Base-by-base conservation (phyloP, 2,113 vertebrate genomes). In the Tauraco erythrolophus region DNA sequence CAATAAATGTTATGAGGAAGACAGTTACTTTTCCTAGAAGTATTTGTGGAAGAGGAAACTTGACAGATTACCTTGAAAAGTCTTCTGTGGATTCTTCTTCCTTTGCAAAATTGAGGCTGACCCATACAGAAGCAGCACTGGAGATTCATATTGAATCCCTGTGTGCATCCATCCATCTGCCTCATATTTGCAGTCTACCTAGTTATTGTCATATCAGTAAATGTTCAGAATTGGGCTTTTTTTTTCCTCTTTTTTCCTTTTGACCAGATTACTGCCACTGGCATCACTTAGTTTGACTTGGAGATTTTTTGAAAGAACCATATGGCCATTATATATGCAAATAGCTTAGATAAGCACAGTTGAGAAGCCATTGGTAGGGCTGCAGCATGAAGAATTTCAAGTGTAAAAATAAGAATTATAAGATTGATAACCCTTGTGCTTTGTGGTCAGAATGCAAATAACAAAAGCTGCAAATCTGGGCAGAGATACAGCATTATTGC, bases 371-470 rank as follows among this genome's bases (percentile, higher is more conserved):
- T 45, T 0, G 2, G 41, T 39, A 62, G 39, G 37, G 17, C 83
- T 95, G 60, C 50, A 74, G n/a, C 37, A 30, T 66, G 41, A 86
- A 77, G 23, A 66, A 78, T 54, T 82, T 66, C 2, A 54, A 41
- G 25, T 54, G 37, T 22, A 24, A 43, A 74, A 54, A 87, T 91
- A 43, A n/a, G 4, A 81, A 71, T 84, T 61, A 6, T 27, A 18
- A 71, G 48, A 35, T 31, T 69, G 62, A 72, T 91, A 48, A 68
- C 48, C 30, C 28, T 83, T 76, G 30, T 87, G 35, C 51, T 74
- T 90, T 31, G 46, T 90, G 82, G 41, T 83, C 75, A 88, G 71
- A 93, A 92, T 58, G 68, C 39, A 90, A 94, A 78, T 64, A 94
- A 68, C 30, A 82, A 72, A 76, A 96, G 75, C 58, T 92, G 68